phyloP scores from a whole-genome alignment of 2,797 vertebrate genomes.

The Danio jaintianensis region DNA sequence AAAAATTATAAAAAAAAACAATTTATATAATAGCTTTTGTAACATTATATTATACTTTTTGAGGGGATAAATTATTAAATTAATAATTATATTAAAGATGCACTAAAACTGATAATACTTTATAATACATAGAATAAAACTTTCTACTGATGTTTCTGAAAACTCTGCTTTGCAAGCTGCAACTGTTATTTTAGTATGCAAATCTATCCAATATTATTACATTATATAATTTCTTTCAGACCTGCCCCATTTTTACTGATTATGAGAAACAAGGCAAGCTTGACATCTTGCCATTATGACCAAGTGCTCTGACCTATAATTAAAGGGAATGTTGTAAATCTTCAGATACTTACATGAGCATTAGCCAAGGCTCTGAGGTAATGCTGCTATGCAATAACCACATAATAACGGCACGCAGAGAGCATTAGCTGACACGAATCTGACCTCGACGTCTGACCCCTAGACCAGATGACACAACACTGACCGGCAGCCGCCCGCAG shows the following conservation, averaged over 20 bases:
- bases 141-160: too few species aligned
- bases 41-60: too few species aligned
- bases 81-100: too few species aligned
- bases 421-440: constrained; percentile 13
- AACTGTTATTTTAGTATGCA: too few species aligned
- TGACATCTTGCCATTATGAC: not conserved
- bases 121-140: too few species aligned
- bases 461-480: constrained; percentile 1
- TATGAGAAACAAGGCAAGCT: not conserved
- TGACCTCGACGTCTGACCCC: constrained; percentile 32
- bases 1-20: too few species aligned
- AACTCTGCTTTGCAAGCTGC: too few species aligned
- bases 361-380: constrained; percentile 15
- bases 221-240: not conserved
- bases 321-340: constrained; percentile 9
- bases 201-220: too few species aligned
- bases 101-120: too few species aligned
- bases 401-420: constrained; percentile 26
- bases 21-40: too few species aligned
- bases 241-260: not conserved
- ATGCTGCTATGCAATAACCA: constrained; percentile 34
- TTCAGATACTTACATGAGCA: constrained; percentile 47
- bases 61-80: too few species aligned
- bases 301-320: constrained; percentile 8
- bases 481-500: constrained; percentile 4